Evolutionary conservation across 2,797 vertebrate species (phyloP), one percentile per base, ranked within the genome.

Genomic region (Sebastes reedi): DNA sequence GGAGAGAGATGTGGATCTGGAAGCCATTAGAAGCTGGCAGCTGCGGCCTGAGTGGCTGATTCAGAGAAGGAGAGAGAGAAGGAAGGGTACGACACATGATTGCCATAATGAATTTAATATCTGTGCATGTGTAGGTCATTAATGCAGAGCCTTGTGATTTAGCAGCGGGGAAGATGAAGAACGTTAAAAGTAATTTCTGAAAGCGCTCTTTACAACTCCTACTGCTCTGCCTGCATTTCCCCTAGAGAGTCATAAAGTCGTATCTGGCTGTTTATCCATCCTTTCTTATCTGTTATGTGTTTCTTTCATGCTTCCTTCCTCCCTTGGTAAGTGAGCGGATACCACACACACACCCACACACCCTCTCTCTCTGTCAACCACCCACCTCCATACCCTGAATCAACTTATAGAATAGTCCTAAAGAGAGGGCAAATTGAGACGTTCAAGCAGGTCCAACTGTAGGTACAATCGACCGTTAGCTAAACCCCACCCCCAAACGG

Each of bases 21-120:
- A 93, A 94, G 88, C 82, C 79, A 94, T 95, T 95, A 94, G 75
- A 79, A 58, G 77, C 90, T 94, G 92, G 92, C 92, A 92, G 91
- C 92, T 93, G 91, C 22, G 60, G 77, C 75, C 71, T 87, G 73
- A 91, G 90, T 71, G 90, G 83, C 86, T 94, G 93, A 94, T 91
- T 95, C 93, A 94, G 89, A 92, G 77, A 36, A 75, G 50, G 62
- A 80, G 81, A 79, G 81, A 81, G 73, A 77, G 71, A 61, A 75
- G 36, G 78, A 84, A 85, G 86, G 73, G 42, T 61, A 77, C 18
- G 58, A 71, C 87, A 84, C 90, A 93, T 89, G 91, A 92, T 85
- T 93, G 90, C 88, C 72, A 82, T 93, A 90, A 91, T 88, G 87
- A 92, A 89, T 93, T 89, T 86, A 92, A 94, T 92, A 91, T 94